phyloP scores from a whole-genome alignment of 2,113 vertebrate species.

The Muntiacus muntjak region DNA sequence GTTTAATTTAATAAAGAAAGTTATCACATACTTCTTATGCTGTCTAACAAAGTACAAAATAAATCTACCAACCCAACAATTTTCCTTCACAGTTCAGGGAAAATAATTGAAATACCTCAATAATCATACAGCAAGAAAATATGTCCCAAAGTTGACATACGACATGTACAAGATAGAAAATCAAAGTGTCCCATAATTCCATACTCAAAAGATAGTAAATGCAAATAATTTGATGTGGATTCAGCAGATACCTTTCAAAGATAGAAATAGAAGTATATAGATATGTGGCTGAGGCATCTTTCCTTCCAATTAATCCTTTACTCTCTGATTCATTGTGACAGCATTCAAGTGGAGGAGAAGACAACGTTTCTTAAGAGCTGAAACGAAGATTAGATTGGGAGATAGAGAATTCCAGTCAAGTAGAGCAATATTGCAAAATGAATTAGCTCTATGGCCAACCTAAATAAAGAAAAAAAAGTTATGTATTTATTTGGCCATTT shows the following conservation, averaged over 20 bases:
- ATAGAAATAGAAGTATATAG: background rate
- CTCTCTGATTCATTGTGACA: background rate
- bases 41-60: background rate
- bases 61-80: background rate
- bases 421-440: background rate
- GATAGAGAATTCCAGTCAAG: background rate
- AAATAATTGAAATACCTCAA: background rate
- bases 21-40: background rate
- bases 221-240: background rate
- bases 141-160: background rate
- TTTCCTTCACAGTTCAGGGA: background rate
- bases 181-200: background rate
- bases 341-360: background rate
- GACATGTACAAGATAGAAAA: background rate
- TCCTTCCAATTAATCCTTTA: background rate
- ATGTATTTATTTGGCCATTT: background rate
- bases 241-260: background rate
- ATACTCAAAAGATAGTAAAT: background rate
- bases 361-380: background rate
- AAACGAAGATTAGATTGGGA: background rate
- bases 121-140: background rate
- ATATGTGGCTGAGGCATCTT: background rate
- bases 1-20: slow-evolving; percentile 29
- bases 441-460: background rate
- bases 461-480: background rate